These are phyloP conservation scores for Synanthedon formicaeformis DNA, from an alignment of 2,888 invertebrate genomes.

Conservation along the genomic window DNA sequence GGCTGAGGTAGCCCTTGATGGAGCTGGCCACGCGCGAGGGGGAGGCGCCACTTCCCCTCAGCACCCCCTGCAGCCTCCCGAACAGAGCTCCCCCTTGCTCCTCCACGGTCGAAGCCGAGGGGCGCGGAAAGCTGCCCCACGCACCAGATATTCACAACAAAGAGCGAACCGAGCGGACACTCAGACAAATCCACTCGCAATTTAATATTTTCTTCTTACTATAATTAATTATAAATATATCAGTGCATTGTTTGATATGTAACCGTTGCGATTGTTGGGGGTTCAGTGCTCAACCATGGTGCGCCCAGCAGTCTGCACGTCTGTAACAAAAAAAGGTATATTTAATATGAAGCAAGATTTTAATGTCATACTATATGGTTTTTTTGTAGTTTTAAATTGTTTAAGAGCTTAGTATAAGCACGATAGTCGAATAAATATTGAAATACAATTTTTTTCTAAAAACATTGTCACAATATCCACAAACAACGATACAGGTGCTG, in stretches of 20 bases:
- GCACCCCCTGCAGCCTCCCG: slow-evolving; percentile 75
- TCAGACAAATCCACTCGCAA: background rate
- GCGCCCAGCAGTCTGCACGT: slow-evolving; percentile 28
- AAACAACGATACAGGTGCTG: too few relatives aligned
- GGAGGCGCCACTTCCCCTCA: slow-evolving; percentile 77
- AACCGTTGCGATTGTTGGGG: slow-evolving; percentile 22
- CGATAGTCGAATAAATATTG: too few relatives aligned
- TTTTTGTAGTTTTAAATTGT: too few relatives aligned
- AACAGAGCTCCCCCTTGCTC: slow-evolving; percentile 70
- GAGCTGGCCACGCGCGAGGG: slow-evolving; percentile 79
- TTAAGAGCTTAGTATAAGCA: too few relatives aligned
- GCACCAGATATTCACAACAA: slow-evolving; percentile 10
- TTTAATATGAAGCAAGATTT: too few relatives aligned
- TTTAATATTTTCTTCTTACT: slow-evolving; percentile 1
- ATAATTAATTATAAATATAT: slow-evolving; percentile 18
- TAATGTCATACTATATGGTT: too few relatives aligned
- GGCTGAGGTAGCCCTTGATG: slow-evolving; percentile 78
- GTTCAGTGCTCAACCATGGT: slow-evolving; percentile 39
- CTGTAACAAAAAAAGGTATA: slow-evolving; percentile 37
- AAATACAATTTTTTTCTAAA: too few relatives aligned
- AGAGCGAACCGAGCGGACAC: slow-evolving; percentile 3
- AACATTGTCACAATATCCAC: too few relatives aligned
- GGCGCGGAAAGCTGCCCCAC: slow-evolving; percentile 28
- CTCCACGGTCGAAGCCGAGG: slow-evolving; percentile 57
- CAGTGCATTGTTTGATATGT: slow-evolving; percentile 67